Evolutionary conservation across 2,797 vertebrate genomes (phyloP).

Genomic region (Rhodeus uyekii): DNA sequence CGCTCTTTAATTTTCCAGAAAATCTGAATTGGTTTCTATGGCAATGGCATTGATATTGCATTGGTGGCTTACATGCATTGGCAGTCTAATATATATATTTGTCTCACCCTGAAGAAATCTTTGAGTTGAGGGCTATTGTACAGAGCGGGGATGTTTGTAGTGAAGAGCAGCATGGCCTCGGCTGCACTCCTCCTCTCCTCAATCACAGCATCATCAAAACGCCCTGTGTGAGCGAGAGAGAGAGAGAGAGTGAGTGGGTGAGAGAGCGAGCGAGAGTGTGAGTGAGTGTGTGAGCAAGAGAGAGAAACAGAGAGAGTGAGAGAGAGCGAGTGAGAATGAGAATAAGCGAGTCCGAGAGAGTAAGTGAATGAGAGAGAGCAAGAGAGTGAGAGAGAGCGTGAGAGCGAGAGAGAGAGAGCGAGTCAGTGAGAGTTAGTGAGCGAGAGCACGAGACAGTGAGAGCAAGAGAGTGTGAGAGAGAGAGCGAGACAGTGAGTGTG

Average conservation of each 20-base stretch:
- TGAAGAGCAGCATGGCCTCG: conserved; percentile 83
- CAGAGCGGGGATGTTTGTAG: conserved; percentile 83
- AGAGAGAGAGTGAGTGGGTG: neutral
- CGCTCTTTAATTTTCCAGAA: neutral
- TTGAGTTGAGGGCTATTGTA: conserved; percentile 93
- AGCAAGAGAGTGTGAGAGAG: conserved; percentile 1
- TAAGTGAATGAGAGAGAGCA: no score
- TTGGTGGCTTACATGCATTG: neutral
- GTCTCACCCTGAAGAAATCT: conserved; percentile 87
- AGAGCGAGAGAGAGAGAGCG: neutral
- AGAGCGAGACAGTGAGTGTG: conserved; percentile 50
- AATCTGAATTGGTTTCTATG: neutral
- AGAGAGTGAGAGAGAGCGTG: neutral
- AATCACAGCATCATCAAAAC: conserved; percentile 88
- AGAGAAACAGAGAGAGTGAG: neutral
- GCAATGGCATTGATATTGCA: neutral
- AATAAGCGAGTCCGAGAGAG: no score
- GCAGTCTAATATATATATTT: neutral
- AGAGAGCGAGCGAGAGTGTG: neutral
- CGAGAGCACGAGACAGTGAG: no score
- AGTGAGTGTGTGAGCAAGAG: conserved; percentile 53
- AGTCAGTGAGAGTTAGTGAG: no score
- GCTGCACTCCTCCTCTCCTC: conserved; percentile 86
- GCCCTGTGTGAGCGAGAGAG: conserved; percentile 70
- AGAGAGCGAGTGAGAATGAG: no score